Base-by-base conservation (phyloP, 2,888 invertebrate species). In the Lapara coniferarum region DNA sequence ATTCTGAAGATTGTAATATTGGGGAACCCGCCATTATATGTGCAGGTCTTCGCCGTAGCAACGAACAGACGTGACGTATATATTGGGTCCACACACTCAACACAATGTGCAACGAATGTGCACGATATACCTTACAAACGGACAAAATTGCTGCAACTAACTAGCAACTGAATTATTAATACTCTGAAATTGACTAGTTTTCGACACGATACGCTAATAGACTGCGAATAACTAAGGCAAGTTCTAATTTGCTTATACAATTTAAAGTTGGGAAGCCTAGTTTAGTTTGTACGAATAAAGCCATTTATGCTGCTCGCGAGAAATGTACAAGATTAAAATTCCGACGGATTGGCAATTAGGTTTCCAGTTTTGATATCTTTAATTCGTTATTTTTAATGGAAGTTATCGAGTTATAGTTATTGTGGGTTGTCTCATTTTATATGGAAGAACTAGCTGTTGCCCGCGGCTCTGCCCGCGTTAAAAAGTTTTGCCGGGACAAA, bases 21-120 rank as follows among this genome's bases (percentile, higher is more conserved):
- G 75, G 80, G 75, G 75, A 78, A 81, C 78, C 79, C 82, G 80
- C 81, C 75, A 81, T 81, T 81, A 78, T 79, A 79, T 81, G 81
- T 80, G 78, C 79, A 78, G 75, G 83, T 78, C 80, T 82, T 79
- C 79, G 80, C 73, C 79, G 80, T 76, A 79, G 78, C 80, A 79
- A 71, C 71, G 77, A 78, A 70, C 72, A 76, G 75, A 83, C 85
- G 86, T 88, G 86, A 87, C 84, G 83, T 85, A 87, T 87, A 86
- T 85, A 82, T 81, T 77, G 78, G 80, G 78, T 80, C 78, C 77
- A 75, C 80, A 80, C 77, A 78, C 79, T 82, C 80, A 74, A 80
- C 83, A 84, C 84, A 82, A 79, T 82, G 81, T 85, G 82, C 86
- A 83, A 84, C 84, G 83, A 86, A 86, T 86, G 80, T 83, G 82